These are phyloP conservation scores for Hippopotamus amphibius DNA, from an alignment of 2,113 vertebrate species.

Conservation along the genomic window DNA sequence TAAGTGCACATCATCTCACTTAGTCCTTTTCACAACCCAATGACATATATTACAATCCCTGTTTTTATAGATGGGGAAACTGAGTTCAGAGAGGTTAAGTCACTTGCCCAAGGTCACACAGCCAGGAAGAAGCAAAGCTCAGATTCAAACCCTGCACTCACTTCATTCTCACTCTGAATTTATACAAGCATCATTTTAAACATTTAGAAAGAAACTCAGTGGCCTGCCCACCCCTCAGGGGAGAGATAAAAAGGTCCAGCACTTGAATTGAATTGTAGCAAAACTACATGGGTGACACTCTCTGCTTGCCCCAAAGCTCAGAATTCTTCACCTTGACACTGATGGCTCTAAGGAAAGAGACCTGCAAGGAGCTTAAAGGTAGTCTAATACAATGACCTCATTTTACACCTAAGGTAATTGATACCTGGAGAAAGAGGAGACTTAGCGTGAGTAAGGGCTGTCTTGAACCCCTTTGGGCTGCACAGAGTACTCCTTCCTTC, in stretches of 20 bases:
- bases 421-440: not conserved
- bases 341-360: not conserved
- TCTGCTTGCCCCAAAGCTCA: not conserved
- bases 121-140: not conserved
- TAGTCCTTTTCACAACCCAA: not conserved
- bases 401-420: not conserved
- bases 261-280: not conserved
- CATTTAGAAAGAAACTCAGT: not conserved
- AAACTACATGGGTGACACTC: not conserved
- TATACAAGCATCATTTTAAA: not conserved
- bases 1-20: not conserved
- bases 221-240: not conserved
- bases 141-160: not conserved
- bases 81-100: not conserved
- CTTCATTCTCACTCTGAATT: not conserved
- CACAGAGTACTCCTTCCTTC: not conserved
- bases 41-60: not conserved
- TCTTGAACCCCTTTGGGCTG: not conserved
- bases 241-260: not conserved
- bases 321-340: not conserved
- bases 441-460: not conserved
- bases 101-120: not conserved
- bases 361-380: not conserved
- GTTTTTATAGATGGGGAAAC: not conserved
- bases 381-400: not conserved